Percentiles rank a stretch among this genome's conserved stretches.
These are phyloP conservation scores for Drosophila nigrodunni DNA, from an alignment of 1,140 invertebrate species.

Conservation along the genomic window DNA sequence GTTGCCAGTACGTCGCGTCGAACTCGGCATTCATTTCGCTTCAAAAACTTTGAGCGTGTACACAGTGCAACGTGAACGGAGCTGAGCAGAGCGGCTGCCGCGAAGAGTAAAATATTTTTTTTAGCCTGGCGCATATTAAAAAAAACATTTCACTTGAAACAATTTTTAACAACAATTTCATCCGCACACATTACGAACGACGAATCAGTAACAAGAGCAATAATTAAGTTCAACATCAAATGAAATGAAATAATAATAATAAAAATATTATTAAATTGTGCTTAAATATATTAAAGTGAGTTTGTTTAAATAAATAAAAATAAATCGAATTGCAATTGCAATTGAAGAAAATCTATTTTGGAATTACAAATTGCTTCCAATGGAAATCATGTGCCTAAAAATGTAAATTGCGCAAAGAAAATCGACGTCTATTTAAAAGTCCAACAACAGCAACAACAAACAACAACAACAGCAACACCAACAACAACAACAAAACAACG, in stretches of 20 bases:
- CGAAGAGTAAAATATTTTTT: slow-evolving; percentile 53
- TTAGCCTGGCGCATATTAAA: slow-evolving; percentile 50
- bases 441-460: slow-evolving; percentile 57
- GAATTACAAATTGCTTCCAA: slow-evolving; percentile 72
- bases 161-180: slow-evolving; percentile 35
- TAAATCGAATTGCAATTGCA: slow-evolving; percentile 38
- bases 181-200: slow-evolving; percentile 28
- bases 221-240: slow-evolving; percentile 32
- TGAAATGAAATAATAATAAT: slow-evolving; percentile 1
- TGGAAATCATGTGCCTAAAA: slow-evolving; percentile 82
- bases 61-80: slow-evolving; percentile 62
- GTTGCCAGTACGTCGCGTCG: slow-evolving; percentile 44
- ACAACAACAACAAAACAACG: slow-evolving; percentile 33
- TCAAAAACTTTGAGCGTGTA: slow-evolving; percentile 70
- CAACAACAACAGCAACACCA: slow-evolving; percentile 38
- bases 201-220: slow-evolving; percentile 38
- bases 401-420: slow-evolving; percentile 82
- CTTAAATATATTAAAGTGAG: slow-evolving; percentile 26
- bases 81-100: slow-evolving; percentile 53
- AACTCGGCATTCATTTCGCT: slow-evolving; percentile 76
- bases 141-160: slow-evolving; percentile 36
- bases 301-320: slow-evolving; percentile 22
- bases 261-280: slow-evolving; percentile 13
- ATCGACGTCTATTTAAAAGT: slow-evolving; percentile 80
- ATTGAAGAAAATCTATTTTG: slow-evolving; percentile 64